Evolutionary conservation across 2,113 vertebrate species (phyloP), one percentile per base, ranked within the genome.

Genomic region (Bettongia penicillata): DNA sequence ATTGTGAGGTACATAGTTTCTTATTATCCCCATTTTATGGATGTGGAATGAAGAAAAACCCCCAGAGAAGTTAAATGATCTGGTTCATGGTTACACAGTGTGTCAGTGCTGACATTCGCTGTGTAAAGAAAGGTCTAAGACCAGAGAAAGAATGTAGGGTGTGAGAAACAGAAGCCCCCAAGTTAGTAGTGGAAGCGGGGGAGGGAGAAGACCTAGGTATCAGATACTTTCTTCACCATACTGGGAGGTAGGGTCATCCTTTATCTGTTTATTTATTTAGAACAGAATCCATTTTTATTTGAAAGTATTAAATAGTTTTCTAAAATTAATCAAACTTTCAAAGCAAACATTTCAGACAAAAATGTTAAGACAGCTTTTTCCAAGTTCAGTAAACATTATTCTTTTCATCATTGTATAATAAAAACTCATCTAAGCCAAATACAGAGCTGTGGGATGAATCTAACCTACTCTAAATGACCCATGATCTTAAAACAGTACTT

Each of bases 361-460:
- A 94, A 16, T 49, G 11, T 95, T 92, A 52, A 55, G 47, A n/a
- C 37, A 92, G 95, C 48, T 94, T 53, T 28, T 91, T 93, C 25
- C 92, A 61, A 61, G 12, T 89, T 53, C 16, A 25, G 25, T 68
- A 48, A 93, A 92, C 24, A 77, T 37, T 90, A 49, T 77, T 24
- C 61, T 14, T 61, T 49, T 91, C 31, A 52, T 93, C 43, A 92
- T 95, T 94, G n/a, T 37, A n/a, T 16, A 77, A 24, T 93, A 90
- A 94, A 93, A 90, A 53, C 89, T 93, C 53, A 94, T 55, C 55
- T 68, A 91, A 23, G 43, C 77, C 51, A 91, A 93, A 94, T 47
- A 94, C 16, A 57, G 6, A 91, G 3, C 48, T 49, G 51, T 37
- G 48, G 90, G 53, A 16, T 93, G 93, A 1, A 51, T 57, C 48